phyloP scores from a whole-genome alignment of 2,797 vertebrate genomes.

The Halcyon chelicuti region DNA sequence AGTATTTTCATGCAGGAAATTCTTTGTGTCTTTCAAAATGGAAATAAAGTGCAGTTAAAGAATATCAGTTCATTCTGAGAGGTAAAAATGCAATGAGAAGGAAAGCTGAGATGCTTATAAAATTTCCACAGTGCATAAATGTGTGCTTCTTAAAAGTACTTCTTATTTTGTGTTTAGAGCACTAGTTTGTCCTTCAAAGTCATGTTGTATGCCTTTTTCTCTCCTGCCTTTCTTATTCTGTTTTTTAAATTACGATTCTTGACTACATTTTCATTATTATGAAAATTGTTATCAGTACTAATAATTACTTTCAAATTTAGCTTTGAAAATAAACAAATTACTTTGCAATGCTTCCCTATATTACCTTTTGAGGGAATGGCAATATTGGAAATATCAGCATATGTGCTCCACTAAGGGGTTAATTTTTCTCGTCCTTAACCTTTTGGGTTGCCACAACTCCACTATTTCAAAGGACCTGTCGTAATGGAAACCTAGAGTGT shows the following conservation, averaged over 20 bases:
- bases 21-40: not conserved
- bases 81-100: not conserved
- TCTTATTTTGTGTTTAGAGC: not conserved
- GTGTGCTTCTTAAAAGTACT: not conserved
- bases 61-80: not conserved
- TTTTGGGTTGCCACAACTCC: not conserved
- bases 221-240: not conserved
- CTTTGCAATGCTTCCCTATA: not conserved
- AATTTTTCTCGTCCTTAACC: not conserved
- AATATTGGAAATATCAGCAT: not conserved
- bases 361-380: not conserved
- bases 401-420: not conserved
- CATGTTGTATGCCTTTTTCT: not conserved
- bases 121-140: not conserved
- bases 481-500: not conserved
- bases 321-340: not conserved
- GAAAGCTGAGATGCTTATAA: not conserved
- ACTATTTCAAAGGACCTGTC: not conserved
- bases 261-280: not conserved
- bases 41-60: not conserved
- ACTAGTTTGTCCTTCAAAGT: not conserved
- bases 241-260: not conserved
- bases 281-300: not conserved
- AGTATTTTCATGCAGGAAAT: not conserved
- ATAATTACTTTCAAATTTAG: not conserved